phyloP scores from a whole-genome alignment of 2,888 invertebrate genomes.

The Drosophila pegasa region DNA sequence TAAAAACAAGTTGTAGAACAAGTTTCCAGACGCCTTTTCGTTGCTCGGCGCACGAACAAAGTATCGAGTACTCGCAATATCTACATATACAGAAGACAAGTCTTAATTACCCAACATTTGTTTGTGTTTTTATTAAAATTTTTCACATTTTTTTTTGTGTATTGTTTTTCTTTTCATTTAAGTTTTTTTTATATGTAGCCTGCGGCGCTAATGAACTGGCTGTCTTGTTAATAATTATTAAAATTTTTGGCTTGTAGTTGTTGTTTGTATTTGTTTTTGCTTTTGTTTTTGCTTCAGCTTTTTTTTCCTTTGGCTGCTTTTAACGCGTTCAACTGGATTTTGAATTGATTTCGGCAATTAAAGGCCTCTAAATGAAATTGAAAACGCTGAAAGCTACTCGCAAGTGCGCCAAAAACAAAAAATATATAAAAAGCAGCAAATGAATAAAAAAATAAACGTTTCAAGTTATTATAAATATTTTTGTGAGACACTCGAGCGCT shows the following conservation, averaged over 20 bases:
- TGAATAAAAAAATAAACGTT: slow-evolving; percentile 14
- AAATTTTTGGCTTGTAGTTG: slow-evolving; percentile 45
- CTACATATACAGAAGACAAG: slow-evolving; percentile 62
- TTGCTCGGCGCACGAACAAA: slow-evolving; percentile 41
- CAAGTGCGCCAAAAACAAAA: slow-evolving; percentile 45
- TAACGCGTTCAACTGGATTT: slow-evolving; percentile 78
- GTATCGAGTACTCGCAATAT: slow-evolving; percentile 47
- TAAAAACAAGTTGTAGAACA: slow-evolving; percentile 82
- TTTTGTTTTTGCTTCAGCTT: slow-evolving; percentile 7
- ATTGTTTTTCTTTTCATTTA: slow-evolving; percentile 14
- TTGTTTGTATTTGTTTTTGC: slow-evolving; percentile 19
- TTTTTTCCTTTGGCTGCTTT: slow-evolving; percentile 56
- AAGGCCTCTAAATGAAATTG: slow-evolving; percentile 75
- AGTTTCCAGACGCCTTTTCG: slow-evolving; percentile 78
- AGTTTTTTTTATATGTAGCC: slow-evolving; percentile 32
- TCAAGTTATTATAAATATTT: slow-evolving; percentile 74
- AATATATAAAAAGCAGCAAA: slow-evolving; percentile 20
- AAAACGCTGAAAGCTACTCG: slow-evolving; percentile 69
- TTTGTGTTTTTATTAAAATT: slow-evolving; percentile 57
- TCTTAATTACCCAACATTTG: slow-evolving; percentile 81
- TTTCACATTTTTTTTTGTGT: slow-evolving; percentile 1
- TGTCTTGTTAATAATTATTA: slow-evolving; percentile 78
- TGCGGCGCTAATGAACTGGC: slow-evolving; percentile 66
- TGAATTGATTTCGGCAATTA: slow-evolving; percentile 80
- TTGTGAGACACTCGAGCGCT: slow-evolving; percentile 65